Evolutionary conservation across 2,888 invertebrate genomes (phyloP).

Genomic region (Torymus tubicola): DNA sequence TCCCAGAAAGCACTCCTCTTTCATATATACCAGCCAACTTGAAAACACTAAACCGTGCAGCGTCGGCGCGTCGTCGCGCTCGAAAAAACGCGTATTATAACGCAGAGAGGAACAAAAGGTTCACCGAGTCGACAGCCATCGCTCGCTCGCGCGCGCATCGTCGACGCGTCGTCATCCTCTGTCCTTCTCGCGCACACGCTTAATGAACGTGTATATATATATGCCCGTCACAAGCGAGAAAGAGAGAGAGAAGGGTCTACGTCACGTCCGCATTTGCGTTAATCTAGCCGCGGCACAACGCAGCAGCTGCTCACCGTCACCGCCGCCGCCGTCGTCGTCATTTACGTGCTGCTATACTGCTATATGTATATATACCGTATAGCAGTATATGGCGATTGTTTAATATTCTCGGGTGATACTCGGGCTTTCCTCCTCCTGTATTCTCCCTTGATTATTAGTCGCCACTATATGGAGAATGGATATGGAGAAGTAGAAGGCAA

Average conservation of each 20-base stretch:
- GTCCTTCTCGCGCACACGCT: too few species aligned
- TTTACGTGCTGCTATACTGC: slow-evolving; percentile 1
- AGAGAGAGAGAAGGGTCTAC: slow-evolving; percentile 60
- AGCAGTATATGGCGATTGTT: slow-evolving; percentile 50
- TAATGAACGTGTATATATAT: slow-evolving; percentile 32
- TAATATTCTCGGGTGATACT: slow-evolving; percentile 35
- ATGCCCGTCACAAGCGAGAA: not conserved
- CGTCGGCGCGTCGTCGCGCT: slow-evolving; percentile 36
- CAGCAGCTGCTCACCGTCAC: slow-evolving; percentile 5
- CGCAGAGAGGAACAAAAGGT: not conserved
- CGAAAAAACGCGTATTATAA: not conserved
- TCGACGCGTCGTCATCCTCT: too few species aligned
- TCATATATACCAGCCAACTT: too few species aligned
- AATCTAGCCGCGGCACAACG: slow-evolving; percentile 63
- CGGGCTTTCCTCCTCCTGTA: slow-evolving; percentile 21
- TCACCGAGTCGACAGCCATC: not conserved
- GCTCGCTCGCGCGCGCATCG: too few species aligned
- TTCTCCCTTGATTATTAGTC: not conserved
- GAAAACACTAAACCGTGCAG: too few species aligned
- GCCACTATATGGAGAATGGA: not conserved
- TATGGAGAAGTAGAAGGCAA: not conserved
- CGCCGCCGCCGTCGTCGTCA: slow-evolving; percentile 2
- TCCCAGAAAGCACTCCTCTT: too few species aligned
- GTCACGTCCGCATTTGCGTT: slow-evolving; percentile 75
- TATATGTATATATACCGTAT: too few species aligned